phyloP scores from a whole-genome alignment of 2,888 invertebrate species.

The Philopedon plagiatum region DNA sequence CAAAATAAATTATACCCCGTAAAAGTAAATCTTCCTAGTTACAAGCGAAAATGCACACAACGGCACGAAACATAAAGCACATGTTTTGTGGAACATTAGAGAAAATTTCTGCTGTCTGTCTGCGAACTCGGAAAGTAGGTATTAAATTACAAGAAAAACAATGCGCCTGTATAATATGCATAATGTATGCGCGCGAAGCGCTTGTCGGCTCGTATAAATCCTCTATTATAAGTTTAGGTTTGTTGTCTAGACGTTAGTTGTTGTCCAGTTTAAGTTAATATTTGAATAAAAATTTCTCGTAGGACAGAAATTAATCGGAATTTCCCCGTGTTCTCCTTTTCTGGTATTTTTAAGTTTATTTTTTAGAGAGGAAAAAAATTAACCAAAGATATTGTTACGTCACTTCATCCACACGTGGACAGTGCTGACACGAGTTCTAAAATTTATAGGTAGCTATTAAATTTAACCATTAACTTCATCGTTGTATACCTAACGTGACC shows the following conservation, averaged over 20 bases:
- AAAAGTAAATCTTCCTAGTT: conserved; percentile 7
- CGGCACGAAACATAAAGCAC: conserved; percentile 13
- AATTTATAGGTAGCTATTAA: no score
- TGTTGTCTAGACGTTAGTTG: conserved; percentile 13
- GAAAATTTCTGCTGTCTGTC: conserved; percentile 27
- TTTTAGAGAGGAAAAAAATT: no score
- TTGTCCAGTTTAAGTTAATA: conserved; percentile 6
- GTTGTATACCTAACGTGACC: no score
- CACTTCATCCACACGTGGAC: no score
- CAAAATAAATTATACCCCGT: neutral
- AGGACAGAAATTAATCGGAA: no score
- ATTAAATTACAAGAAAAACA: conserved; percentile 35
- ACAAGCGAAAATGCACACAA: conserved; percentile 13
- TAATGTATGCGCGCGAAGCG: conserved; percentile 16
- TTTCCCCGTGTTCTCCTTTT: no score
- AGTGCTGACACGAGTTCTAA: no score
- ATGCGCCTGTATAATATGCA: conserved; percentile 30
- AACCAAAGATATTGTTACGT: no score
- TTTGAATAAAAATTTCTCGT: neutral
- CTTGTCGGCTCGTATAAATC: conserved; percentile 16
- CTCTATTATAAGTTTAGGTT: conserved; percentile 9
- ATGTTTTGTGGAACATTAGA: conserved; percentile 16
- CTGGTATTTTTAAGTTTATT: no score
- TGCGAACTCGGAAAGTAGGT: conserved; percentile 28
- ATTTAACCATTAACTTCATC: no score